Percentiles rank a stretch among this genome's conserved stretches.
Evolutionary conservation across 2,888 invertebrate genomes (phyloP).

Genomic region (Microctonus aethiopoides): DNA sequence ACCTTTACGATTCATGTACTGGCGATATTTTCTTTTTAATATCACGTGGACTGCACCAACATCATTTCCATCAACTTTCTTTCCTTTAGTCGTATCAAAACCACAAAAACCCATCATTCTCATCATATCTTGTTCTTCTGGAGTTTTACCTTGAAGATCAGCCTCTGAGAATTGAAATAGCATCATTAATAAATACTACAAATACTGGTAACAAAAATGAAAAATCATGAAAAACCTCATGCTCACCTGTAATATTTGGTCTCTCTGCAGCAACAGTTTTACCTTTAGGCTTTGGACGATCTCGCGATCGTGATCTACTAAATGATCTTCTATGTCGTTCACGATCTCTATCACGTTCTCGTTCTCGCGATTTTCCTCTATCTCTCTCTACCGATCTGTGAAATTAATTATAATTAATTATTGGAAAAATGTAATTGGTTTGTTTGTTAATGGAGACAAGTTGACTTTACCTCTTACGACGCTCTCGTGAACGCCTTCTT

Average conservation of each 20-base stretch:
- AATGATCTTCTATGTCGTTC: constrained; percentile 69
- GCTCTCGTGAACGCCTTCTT: constrained; percentile 65
- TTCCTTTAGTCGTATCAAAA: constrained; percentile 96
- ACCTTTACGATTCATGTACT: constrained; percentile 99
- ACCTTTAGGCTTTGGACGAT: constrained; percentile 64
- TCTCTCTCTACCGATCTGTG: constrained; percentile 59
- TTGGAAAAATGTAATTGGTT: too few relatives aligned
- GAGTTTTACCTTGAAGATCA: constrained; percentile 89
- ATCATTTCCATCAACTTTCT: constrained; percentile 94
- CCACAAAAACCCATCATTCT: constrained; percentile 96
- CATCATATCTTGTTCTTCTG: constrained; percentile 95
- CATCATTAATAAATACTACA: constrained; percentile 9
- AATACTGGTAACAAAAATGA: background rate
- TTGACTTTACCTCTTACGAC: constrained; percentile 57
- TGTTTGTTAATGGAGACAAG: background rate
- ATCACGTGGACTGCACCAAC: constrained; percentile 96
- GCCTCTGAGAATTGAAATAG: constrained; percentile 73
- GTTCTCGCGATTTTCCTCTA: constrained; percentile 63
- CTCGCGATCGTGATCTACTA: constrained; percentile 66
- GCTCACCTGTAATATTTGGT: constrained; percentile 61
- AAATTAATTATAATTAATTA: constrained; percentile 14
- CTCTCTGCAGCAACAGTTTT: constrained; percentile 62
- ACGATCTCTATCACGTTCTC: constrained; percentile 67
- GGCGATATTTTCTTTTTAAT: constrained; percentile 94
- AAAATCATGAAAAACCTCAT: background rate